Evolutionary conservation across 64 coral and sea anemone species (phyloP).

Genomic region (Pachyseris speciosa): DNA sequence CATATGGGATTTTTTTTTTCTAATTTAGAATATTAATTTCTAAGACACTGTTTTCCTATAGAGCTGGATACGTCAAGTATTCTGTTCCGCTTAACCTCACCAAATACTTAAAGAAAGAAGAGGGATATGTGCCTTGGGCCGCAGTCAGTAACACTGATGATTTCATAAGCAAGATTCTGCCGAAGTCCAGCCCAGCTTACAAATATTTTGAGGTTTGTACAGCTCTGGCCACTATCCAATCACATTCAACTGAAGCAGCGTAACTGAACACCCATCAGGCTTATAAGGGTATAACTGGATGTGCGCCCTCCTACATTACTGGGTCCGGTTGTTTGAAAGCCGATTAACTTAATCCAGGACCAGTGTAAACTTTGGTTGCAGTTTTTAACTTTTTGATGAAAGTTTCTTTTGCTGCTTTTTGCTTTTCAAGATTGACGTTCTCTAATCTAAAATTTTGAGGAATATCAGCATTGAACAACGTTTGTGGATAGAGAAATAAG

Average conservation of each 20-base stretch:
- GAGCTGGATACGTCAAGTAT: conserved; percentile 63
- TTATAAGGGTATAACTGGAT: no score
- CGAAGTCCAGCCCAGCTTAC: conserved; percentile 16
- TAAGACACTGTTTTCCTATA: background rate
- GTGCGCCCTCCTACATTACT: no score
- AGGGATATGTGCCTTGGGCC: conserved; percentile 44
- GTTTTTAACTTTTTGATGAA: background rate
- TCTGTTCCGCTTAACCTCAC: conserved; percentile 36
- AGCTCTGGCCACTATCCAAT: background rate
- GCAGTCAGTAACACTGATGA: background rate
- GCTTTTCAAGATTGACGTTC: no score
- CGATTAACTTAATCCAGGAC: no score
- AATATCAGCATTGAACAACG: no score
- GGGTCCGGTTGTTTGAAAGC: no score
- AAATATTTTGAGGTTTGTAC: conserved; percentile 59
- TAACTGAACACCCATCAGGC: no score
- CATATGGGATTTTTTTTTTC: no score
- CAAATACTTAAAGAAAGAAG: conserved; percentile 38
- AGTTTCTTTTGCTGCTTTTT: no score
- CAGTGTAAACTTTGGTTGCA: background rate
- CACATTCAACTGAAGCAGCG: no score
- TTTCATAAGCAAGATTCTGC: background rate
- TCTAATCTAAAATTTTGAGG: no score
- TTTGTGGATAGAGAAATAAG: no score
- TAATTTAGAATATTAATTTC: background rate